These are phyloP conservation scores for Zaprionus lineosus DNA, from an alignment of 2,888 invertebrate genomes.

Conservation along the genomic window DNA sequence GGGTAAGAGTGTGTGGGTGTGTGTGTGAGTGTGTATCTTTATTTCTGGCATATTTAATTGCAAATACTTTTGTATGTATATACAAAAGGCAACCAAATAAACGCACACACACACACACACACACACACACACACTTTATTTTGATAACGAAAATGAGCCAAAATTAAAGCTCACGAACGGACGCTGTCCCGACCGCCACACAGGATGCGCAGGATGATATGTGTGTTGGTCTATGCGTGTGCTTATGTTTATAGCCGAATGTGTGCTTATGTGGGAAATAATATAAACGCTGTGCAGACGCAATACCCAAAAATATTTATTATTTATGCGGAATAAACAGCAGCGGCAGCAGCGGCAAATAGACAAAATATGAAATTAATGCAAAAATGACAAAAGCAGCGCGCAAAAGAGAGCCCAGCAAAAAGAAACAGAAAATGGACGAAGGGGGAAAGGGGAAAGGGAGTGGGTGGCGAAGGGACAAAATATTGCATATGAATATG, in stretches of 20 bases:
- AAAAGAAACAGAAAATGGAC: slow-evolving; percentile 41
- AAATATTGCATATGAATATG: slow-evolving; percentile 37
- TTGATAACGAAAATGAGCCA: slow-evolving; percentile 73
- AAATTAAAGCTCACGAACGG: slow-evolving; percentile 73
- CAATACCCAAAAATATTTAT: slow-evolving; percentile 77
- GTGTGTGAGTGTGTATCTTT: slow-evolving; percentile 9
- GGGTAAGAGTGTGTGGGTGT: slow-evolving; percentile 1
- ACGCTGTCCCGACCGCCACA: slow-evolving; percentile 39
- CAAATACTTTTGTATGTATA: slow-evolving; percentile 59
- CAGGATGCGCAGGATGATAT: slow-evolving; percentile 55
- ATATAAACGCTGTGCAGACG: slow-evolving; percentile 77
- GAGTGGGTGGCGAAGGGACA: neutral
- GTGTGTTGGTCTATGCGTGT: neutral
- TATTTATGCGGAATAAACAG: slow-evolving; percentile 77
- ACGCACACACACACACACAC: slow-evolving; percentile 50
- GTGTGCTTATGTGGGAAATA: slow-evolving; percentile 53
- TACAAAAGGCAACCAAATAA: slow-evolving; percentile 52
- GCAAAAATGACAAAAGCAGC: slow-evolving; percentile 77
- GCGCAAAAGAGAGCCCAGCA: slow-evolving; percentile 23
- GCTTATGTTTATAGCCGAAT: too few relatives aligned
- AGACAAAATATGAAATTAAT: slow-evolving; percentile 73
- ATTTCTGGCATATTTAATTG: slow-evolving; percentile 69
- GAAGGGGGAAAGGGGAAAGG: too few relatives aligned
- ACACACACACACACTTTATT: slow-evolving; percentile 57
- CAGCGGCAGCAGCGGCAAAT: slow-evolving; percentile 57